A percentile compares a stretch with the other conserved stretches of the same genome.
phyloP scores from a whole-genome alignment of 2,113 vertebrate genomes.

The Ictalurus punctatus region DNA sequence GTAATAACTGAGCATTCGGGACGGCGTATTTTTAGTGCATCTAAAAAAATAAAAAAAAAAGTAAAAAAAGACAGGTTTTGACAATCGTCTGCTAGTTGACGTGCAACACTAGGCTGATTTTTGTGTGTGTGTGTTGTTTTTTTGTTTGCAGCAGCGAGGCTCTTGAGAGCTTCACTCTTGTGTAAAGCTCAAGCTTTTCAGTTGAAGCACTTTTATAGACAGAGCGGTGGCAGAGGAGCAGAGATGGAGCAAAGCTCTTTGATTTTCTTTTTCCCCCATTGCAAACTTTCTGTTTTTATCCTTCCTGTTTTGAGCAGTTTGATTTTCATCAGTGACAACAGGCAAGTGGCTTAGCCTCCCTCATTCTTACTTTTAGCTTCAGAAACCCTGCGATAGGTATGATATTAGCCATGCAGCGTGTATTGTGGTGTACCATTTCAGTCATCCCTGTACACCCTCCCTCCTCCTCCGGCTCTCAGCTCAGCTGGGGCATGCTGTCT shows the following conservation, averaged over 20 bases:
- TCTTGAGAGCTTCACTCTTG: constrained; percentile 54
- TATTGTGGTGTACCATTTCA: constrained; percentile 68
- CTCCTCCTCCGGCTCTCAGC: constrained; percentile 31
- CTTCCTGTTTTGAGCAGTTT: constrained; percentile 54
- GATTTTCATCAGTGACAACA: constrained; percentile 49
- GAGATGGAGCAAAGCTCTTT: constrained; percentile 41
- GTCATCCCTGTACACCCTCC: constrained; percentile 40
- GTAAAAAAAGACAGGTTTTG: constrained; percentile 9
- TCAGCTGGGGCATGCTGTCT: constrained; percentile 64
- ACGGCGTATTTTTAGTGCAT: constrained; percentile 51
- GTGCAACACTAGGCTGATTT: constrained; percentile 46
- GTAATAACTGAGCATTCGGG: constrained; percentile 43
- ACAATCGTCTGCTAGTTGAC: constrained; percentile 49
- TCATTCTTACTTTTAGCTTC: constrained; percentile 13
- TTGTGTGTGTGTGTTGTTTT: not conserved
- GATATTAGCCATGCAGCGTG: constrained; percentile 68
- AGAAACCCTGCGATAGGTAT: constrained; percentile 23
- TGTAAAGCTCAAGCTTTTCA: constrained; percentile 53
- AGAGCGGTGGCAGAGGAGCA: constrained; percentile 44
- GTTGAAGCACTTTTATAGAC: constrained; percentile 54
- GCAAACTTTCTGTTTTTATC: constrained; percentile 66
- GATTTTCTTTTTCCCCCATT: constrained; percentile 36
- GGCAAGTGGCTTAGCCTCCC: constrained; percentile 40
- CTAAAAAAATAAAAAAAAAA: constrained; percentile 20
- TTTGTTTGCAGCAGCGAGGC: constrained; percentile 46